These are phyloP conservation scores for Drosophila santomea DNA, from an alignment of 1,140 invertebrate genomes.

Conservation along the genomic window DNA sequence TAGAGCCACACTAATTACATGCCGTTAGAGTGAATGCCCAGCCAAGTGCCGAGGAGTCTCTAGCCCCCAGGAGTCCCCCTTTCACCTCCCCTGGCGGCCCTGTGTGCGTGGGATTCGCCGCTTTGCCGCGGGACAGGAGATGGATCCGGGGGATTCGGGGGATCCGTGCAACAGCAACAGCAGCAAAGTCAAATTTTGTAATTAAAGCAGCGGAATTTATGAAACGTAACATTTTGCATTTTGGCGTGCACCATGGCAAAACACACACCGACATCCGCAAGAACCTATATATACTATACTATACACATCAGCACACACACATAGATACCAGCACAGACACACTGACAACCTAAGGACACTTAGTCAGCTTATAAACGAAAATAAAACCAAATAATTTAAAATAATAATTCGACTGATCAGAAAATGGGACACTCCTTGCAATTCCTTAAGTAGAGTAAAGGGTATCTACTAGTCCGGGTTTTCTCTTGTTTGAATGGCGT, in stretches of 20 bases:
- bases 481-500: no score
- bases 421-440: not conserved
- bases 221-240: conserved; percentile 80
- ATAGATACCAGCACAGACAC: not conserved
- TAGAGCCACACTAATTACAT: conserved; percentile 83
- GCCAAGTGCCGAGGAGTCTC: conserved; percentile 52
- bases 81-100: not conserved
- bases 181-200: conserved; percentile 74
- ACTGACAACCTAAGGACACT: not conserved
- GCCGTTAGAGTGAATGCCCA: conserved; percentile 78
- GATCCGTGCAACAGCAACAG: conserved; percentile 22
- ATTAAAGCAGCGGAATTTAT: conserved; percentile 81
- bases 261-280: conserved; percentile 1
- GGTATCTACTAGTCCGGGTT: no score
- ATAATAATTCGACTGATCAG: not conserved
- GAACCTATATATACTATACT: not conserved
- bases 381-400: not conserved
- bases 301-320: not conserved
- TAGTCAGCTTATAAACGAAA: not conserved
- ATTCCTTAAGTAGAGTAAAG: no score
- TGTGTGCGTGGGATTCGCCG: conserved; percentile 20
- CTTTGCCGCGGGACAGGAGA: not conserved
- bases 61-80: not conserved
- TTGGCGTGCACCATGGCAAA: conserved; percentile 27
- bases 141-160: no score